phyloP scores from a whole-genome alignment of 30 jellyfish, hydroid and myxozoan species.

The Aurelia sp. region DNA sequence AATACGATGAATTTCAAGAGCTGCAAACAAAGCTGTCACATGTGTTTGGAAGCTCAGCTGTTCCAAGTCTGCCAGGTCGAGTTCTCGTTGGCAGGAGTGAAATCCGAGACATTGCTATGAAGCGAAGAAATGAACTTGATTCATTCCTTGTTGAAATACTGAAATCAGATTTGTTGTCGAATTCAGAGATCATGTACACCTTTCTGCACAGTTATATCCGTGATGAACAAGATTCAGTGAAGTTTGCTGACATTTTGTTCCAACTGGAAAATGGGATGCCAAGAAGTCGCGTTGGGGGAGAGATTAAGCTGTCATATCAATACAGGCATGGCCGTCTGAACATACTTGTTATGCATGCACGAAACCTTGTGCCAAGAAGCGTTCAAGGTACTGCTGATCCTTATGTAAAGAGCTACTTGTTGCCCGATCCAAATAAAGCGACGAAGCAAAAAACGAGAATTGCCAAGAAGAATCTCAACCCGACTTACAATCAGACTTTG shows the following conservation, averaged over 20 bases:
- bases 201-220: constrained; percentile 91
- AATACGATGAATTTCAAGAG: constrained; percentile 95
- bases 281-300: constrained; percentile 93
- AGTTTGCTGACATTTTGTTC: constrained; percentile 78
- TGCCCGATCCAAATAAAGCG: constrained; percentile 85
- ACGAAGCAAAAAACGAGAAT: constrained; percentile 89
- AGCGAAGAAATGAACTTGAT: constrained; percentile 88
- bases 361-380: constrained; percentile 74
- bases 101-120: constrained; percentile 85
- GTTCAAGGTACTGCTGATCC: constrained; percentile 90
- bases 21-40: constrained; percentile 75
- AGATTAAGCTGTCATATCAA: constrained; percentile 70
- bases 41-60: constrained; percentile 56
- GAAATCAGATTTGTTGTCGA: constrained; percentile 27
- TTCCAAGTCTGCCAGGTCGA: constrained; percentile 84
- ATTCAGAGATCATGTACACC: constrained; percentile 80
- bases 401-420: constrained; percentile 80
- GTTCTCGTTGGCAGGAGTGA: constrained; percentile 94
- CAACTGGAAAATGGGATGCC: constrained; percentile 79
- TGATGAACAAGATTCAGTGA: constrained; percentile 82
- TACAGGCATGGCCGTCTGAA: constrained; percentile 54
- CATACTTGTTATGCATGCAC: constrained; percentile 84
- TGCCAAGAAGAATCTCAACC: constrained; percentile 79
- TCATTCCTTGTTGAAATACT: constrained; percentile 56
- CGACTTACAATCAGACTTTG: constrained; percentile 90